Evolutionary conservation across 2,113 vertebrate species (phyloP), one percentile per base, ranked within the genome.

Genomic region (Sigmodon hispidus): DNA sequence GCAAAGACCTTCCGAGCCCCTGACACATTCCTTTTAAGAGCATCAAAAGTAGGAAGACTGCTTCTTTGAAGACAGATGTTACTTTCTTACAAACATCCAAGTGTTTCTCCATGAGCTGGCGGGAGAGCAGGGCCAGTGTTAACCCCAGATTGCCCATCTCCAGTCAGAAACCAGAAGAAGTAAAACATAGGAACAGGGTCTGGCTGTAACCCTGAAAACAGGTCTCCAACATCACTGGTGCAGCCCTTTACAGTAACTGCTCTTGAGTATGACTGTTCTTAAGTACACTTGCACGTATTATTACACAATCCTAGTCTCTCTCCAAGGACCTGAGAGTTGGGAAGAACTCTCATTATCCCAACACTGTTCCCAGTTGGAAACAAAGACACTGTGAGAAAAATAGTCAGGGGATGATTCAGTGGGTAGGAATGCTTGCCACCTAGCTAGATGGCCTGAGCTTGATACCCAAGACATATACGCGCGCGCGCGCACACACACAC

Each of bases 161-260:
- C 29, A 67, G 50, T n/a, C 93, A 91, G 48, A 92, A 80, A 70
- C 73, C 87, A 90, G 90, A 73, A 63, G 89, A 96, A 95, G 92
- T 16, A 7, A 75, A 94, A 93, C 81, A 55, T 1, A 91, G 70
- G 87, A 84, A 89, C 0, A 52, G 43, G 29, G 55, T 55, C 75
- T 80, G 61, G 89, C 52, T 80, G 29, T 59, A 36, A 16, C 89
- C 94, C 89, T 75, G 5, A 88, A 88, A 29, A 72, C 90, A 79
- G 63, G 80, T 3, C 1, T 80, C 55, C 22, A n/a, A 26, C 7
- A n/a, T 45, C 31, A 7, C 65, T 50, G 63, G 61, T 31, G 3
- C 61, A 84, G 21, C 13, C 50, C 15, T n/a, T n/a, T 8, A 50
- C 12, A 89, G 34, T 4, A 29, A 63, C 36, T n/a, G 9, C 70